Evolutionary conservation across 1,140 invertebrate genomes (phyloP).

Genomic region (Listronotus bonariensis): DNA sequence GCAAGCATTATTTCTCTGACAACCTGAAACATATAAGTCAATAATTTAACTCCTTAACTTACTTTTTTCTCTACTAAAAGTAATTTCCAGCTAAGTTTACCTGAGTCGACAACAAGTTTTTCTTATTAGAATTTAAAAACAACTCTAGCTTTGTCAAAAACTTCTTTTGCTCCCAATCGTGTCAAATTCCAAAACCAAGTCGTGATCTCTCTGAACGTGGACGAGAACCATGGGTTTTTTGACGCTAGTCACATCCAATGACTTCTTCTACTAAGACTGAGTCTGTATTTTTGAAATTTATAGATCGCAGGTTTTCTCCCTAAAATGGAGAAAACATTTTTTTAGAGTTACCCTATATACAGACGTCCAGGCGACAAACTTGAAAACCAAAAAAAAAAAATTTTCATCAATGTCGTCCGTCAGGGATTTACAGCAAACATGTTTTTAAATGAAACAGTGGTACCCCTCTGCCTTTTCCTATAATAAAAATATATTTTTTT

Average conservation of each 20-base stretch:
- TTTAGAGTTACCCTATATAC: too few relatives aligned
- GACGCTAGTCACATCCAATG: conserved; percentile 72
- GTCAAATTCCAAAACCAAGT: conserved; percentile 94
- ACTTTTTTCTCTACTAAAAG: too few relatives aligned
- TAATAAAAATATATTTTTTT: too few relatives aligned
- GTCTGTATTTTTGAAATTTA: conserved; percentile 76
- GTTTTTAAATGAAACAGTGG: too few relatives aligned
- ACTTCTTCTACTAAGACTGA: conserved; percentile 83
- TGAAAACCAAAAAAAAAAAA: too few relatives aligned
- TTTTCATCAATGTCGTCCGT: too few relatives aligned
- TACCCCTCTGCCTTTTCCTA: too few relatives aligned
- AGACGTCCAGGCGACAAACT: too few relatives aligned
- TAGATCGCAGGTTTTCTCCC: conserved; percentile 83
- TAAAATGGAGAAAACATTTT: neutral
- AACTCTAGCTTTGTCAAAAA: conserved; percentile 90
- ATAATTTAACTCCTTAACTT: too few relatives aligned
- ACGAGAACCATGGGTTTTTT: conserved; percentile 86
- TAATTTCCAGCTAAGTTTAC: too few relatives aligned
- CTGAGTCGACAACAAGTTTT: conserved; percentile 73
- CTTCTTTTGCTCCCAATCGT: conserved; percentile 79
- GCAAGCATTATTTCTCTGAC: conserved; percentile 86
- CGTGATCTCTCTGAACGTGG: conserved; percentile 89
- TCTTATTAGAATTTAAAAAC: conserved; percentile 82
- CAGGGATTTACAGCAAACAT: too few relatives aligned
- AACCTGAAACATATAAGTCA: conserved; percentile 52